Evolutionary conservation across 2,888 invertebrate genomes (phyloP).

Genomic region (Cheilosia pagana): DNA sequence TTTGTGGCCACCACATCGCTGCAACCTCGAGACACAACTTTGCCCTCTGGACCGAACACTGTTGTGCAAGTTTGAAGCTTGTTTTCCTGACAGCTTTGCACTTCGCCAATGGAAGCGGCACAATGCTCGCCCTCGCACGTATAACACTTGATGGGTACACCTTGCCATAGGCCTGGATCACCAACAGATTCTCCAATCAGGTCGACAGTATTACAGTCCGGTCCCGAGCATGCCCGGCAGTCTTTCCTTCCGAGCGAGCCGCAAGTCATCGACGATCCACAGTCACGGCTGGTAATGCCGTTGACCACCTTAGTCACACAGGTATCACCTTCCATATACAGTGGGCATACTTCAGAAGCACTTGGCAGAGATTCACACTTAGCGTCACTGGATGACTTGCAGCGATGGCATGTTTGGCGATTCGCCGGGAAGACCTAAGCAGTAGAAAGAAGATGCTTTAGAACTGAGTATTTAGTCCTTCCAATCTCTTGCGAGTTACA

Average conservation of each 20-base stretch:
- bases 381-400: constrained; percentile 69
- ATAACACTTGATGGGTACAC: constrained; percentile 76
- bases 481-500: too few relatives aligned
- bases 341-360: constrained; percentile 62
- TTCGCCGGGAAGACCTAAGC: constrained; percentile 68
- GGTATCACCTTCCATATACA: constrained; percentile 68
- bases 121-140: constrained; percentile 75
- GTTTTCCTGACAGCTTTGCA: constrained; percentile 65
- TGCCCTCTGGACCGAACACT: constrained; percentile 64
- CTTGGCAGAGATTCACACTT: constrained; percentile 72
- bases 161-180: constrained; percentile 75
- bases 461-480: too few relatives aligned
- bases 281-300: constrained; percentile 76
- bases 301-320: constrained; percentile 75
- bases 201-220: constrained; percentile 72
- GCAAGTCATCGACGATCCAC: constrained; percentile 76
- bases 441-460: background rate
- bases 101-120: background rate
- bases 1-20: constrained; percentile 67
- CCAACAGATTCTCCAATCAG: constrained; percentile 65
- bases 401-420: constrained; percentile 76
- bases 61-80: constrained; percentile 75
- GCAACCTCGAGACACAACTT: constrained; percentile 76
- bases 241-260: constrained; percentile 48
- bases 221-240: constrained; percentile 68